A percentile compares a stretch with the other conserved stretches of the same genome.
Evolutionary conservation across 2,113 vertebrate genomes (phyloP).

Genomic region (Etheostoma cragini): DNA sequence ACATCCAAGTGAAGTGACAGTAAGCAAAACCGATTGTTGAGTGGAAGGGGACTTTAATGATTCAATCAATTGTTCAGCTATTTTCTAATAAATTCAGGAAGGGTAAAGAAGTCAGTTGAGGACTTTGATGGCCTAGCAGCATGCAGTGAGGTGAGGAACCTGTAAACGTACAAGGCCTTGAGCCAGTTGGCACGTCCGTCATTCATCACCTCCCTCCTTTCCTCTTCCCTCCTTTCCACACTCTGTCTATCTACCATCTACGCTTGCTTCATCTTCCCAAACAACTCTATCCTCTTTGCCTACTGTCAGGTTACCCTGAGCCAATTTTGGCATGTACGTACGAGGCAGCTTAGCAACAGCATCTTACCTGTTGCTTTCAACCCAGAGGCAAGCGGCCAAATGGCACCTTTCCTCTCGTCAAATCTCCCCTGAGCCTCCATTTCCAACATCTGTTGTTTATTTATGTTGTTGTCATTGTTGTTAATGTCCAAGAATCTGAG

Average conservation of each 20-base stretch:
- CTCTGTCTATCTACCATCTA: not conserved
- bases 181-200: conserved; percentile 33
- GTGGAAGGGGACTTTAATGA: not conserved
- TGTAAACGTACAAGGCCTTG: conserved; percentile 27
- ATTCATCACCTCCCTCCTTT: not conserved
- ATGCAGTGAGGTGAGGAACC: not conserved
- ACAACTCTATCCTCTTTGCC: conserved; percentile 47
- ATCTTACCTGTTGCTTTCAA: conserved; percentile 33
- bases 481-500: not conserved
- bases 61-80: not conserved
- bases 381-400: conserved; percentile 14
- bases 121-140: not conserved
- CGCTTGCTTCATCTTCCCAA: conserved; percentile 28
- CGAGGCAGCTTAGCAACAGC: conserved; percentile 15
- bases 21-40: no score
- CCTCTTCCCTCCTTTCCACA: not conserved
- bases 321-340: conserved; percentile 12
- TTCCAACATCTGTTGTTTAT: conserved; percentile 39
- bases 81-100: not conserved
- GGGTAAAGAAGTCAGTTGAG: not conserved
- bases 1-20: no score
- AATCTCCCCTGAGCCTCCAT: conserved; percentile 18
- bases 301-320: not conserved
- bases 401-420: conserved; percentile 3
- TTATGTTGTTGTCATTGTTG: not conserved